Evolutionary conservation across 2,888 invertebrate species (phyloP).

Genomic region (Argynnis bischoffii): DNA sequence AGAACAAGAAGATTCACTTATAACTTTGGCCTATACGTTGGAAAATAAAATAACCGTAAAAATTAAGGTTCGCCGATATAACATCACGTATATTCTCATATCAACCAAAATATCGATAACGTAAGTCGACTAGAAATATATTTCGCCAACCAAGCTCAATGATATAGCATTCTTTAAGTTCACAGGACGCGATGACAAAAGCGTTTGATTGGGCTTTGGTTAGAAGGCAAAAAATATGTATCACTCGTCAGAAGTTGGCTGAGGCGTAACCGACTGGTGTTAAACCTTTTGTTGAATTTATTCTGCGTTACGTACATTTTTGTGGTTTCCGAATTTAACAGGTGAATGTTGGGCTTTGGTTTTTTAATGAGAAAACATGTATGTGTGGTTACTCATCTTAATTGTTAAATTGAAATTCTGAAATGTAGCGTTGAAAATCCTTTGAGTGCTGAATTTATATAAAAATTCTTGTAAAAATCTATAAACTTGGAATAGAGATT

Average conservation of each 20-base stretch:
- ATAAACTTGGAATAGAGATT: no score
- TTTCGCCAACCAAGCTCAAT: not conserved
- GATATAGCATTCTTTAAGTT: conserved; percentile 10
- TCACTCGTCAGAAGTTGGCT: conserved; percentile 9
- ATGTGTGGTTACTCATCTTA: no score
- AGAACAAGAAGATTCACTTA: no score
- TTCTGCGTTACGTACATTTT: not conserved
- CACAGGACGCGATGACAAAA: conserved; percentile 28
- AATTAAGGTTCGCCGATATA: not conserved
- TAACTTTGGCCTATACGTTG: not conserved
- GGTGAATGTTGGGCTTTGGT: no score
- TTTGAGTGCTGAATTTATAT: no score
- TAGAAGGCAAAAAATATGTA: conserved; percentile 26
- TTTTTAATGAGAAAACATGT: no score
- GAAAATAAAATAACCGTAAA: conserved; percentile 3
- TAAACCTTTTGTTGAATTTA: not conserved
- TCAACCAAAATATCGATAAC: conserved; percentile 2
- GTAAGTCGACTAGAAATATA: conserved; percentile 6
- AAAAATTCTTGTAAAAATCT: no score
- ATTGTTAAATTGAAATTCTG: no score
- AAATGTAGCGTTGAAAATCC: no score
- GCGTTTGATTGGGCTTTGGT: conserved; percentile 31
- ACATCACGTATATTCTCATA: no score
- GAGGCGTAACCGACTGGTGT: not conserved
- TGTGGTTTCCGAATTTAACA: not conserved